These are phyloP conservation scores for Conus betulinus DNA, from an alignment of 1,140 invertebrate genomes.

Conservation along the genomic window DNA sequence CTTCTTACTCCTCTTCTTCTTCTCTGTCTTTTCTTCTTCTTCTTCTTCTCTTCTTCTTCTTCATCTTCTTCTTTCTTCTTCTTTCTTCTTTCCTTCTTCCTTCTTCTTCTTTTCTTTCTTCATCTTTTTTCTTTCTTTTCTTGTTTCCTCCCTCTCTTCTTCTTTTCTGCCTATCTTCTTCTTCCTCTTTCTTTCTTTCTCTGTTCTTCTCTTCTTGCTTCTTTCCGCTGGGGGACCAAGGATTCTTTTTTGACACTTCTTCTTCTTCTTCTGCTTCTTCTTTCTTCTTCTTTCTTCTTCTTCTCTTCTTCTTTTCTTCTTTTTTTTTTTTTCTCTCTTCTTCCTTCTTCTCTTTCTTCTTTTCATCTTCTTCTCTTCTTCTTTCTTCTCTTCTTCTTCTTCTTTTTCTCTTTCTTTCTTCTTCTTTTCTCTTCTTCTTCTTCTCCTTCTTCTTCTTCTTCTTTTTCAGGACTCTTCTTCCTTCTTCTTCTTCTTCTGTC, in stretches of 20 bases:
- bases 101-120: too few species aligned
- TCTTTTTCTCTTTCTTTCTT: neutral
- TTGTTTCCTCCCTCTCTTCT: neutral
- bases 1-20: too few species aligned
- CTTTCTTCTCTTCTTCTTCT: neutral
- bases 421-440: neutral
- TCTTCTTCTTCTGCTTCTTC: neutral
- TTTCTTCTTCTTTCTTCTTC: neutral
- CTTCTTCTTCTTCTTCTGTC: neutral
- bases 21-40: too few species aligned
- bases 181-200: slow-evolving; percentile 3
- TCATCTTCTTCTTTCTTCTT: too few species aligned
- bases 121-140: neutral
- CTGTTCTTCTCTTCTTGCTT: neutral
- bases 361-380: neutral
- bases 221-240: too few species aligned
- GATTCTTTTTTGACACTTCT: neutral
- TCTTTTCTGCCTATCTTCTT: neutral
- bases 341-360: neutral
- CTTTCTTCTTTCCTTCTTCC: too few species aligned
- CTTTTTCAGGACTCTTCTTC: neutral
- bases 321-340: neutral
- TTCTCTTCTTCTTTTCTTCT: neutral
- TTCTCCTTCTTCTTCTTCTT: neutral
- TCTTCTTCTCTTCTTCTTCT: too few species aligned